These are phyloP conservation scores for Micronycteris hirsuta DNA, from an alignment of 2,113 vertebrate species.

Conservation along the genomic window DNA sequence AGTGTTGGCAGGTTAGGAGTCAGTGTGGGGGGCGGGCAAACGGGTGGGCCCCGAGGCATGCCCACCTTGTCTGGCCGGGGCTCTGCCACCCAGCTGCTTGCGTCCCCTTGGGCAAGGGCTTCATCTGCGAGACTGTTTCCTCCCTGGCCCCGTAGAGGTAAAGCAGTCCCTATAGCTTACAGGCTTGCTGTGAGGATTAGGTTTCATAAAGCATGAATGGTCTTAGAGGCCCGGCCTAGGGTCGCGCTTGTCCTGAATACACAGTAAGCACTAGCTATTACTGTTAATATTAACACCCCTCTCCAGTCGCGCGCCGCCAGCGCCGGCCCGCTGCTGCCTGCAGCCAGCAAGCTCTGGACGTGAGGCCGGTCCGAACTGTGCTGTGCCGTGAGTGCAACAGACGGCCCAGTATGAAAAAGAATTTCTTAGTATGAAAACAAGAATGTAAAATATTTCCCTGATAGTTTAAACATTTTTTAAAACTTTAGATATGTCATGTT, in stretches of 20 bases:
- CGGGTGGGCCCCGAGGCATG: no score
- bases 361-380: neutral
- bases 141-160: neutral
- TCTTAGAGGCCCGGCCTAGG: neutral
- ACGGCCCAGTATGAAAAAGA: neutral
- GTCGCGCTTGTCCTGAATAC: neutral
- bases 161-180: neutral
- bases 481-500: neutral
- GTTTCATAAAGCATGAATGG: neutral
- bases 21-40: rapidly evolving
- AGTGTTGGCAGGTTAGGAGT: neutral
- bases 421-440: neutral
- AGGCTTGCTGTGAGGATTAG: neutral
- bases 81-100: neutral
- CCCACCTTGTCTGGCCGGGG: neutral
- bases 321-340: neutral
- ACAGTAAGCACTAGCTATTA: neutral
- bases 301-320: no score
- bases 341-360: neutral
- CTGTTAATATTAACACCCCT: neutral
- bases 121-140: neutral
- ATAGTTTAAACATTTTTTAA: neutral
- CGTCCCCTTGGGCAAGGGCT: neutral
- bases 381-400: neutral
- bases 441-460: neutral